Evolutionary conservation across 1,140 invertebrate species (phyloP), one percentile per base, ranked within the genome.

Genomic region (Drosophila subpulchrella): DNA sequence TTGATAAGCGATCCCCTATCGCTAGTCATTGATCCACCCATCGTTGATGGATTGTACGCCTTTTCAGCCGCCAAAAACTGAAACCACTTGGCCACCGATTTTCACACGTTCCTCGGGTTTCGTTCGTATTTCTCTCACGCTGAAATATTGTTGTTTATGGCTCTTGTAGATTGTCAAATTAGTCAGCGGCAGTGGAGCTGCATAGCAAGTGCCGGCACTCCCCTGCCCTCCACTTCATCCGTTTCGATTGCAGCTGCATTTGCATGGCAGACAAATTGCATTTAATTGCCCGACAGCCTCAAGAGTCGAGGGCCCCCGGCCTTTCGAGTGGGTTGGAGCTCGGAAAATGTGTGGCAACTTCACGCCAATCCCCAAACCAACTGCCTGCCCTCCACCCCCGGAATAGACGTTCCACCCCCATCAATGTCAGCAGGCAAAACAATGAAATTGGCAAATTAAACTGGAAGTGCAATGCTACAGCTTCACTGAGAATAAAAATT

Each of bases 271-370:
- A 78, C 82, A 82, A 88, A 88, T 82, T 82, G 83, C 83, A 76
- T 55, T 86, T 79, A 88, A 86, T 86, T 88, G 79, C 82, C 58
- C 53, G 71, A 83, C 66, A 88, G 62, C 53, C 79, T 56, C 66
- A 59, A 53, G 48, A 83, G 61, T 38, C 59, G 34, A 51, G 53
- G 32, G 58, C 41, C 46, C 34, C 27, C 38, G 71, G 59, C 60
- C 53, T 15, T 38, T 36, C 11, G 32, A 53, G 30, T 51, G 27
- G 59, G 27, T 15, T 38, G 63, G 13, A 30, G 63, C 12, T 67
- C 10, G 59, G 36, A 15, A 67, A 42, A 36, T 53, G 48, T 38
- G 24, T 42, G 61, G 70, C 71, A 51, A 65, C 65, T 65, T 36
- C 30, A 47, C 12, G 56, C 42, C 56, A 59, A 30, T 46, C 56